Evolutionary conservation across 2,888 invertebrate genomes (phyloP).

Genomic region (Brachyptera putata): DNA sequence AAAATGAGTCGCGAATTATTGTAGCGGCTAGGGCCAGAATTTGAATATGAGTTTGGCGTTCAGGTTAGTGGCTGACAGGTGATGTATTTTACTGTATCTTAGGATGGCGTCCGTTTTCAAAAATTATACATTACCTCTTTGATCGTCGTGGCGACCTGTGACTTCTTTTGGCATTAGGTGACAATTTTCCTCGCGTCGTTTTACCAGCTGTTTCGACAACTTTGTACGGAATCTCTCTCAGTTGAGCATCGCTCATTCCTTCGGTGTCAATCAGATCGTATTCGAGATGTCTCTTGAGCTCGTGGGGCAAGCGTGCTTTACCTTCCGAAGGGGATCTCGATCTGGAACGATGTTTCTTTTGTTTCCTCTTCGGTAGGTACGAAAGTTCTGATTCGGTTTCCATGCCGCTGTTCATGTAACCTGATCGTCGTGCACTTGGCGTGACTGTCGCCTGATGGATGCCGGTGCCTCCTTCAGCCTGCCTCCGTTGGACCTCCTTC

Average conservation of each 20-base stretch:
- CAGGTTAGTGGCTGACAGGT: too few relatives aligned
- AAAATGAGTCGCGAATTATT: too few relatives aligned
- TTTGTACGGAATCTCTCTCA: conserved; percentile 84
- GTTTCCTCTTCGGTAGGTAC: conserved; percentile 41
- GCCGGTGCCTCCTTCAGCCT: conserved; percentile 54
- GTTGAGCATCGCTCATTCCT: conserved; percentile 83
- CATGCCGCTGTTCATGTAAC: conserved; percentile 44
- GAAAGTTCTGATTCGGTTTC: conserved; percentile 49
- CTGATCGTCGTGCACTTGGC: conserved; percentile 49
- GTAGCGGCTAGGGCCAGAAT: too few relatives aligned
- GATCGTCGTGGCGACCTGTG: conserved; percentile 35
- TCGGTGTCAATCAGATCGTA: conserved; percentile 83
- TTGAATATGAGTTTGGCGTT: too few relatives aligned
- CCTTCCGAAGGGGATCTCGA: conserved; percentile 62
- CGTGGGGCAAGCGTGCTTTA: conserved; percentile 69
- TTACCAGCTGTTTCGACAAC: conserved; percentile 61
- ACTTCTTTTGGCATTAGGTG: conserved; percentile 25
- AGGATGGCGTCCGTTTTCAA: too few relatives aligned
- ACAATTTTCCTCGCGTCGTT: conserved; percentile 20
- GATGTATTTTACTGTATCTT: too few relatives aligned
- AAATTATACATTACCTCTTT: conserved; percentile 36
- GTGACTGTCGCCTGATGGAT: conserved; percentile 68
- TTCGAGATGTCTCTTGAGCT: conserved; percentile 80
- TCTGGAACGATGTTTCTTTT: conserved; percentile 48
- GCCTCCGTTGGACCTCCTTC: conserved; percentile 79